Evolutionary conservation across 2,888 invertebrate species (phyloP).

Genomic region (Synanthedon vespiformis): DNA sequence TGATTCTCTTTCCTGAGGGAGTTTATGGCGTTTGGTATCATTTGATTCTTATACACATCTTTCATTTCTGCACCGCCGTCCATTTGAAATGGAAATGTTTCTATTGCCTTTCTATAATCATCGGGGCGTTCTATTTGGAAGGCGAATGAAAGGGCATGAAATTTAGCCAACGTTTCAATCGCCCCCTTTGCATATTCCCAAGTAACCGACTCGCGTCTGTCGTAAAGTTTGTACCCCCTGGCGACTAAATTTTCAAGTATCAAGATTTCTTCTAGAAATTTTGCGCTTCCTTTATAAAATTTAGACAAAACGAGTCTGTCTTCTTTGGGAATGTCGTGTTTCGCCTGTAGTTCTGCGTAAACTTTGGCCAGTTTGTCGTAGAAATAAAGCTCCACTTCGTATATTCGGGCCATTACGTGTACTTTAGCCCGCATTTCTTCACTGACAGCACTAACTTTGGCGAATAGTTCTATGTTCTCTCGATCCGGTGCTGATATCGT

Average conservation of each 20-base stretch:
- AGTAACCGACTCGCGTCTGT: constrained; percentile 6
- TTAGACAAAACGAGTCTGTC: constrained; percentile 25
- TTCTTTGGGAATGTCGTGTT: constrained; percentile 18
- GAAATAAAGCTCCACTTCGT: constrained; percentile 25
- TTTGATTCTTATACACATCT: background rate
- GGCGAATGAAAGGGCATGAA: constrained; percentile 8
- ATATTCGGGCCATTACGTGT: constrained; percentile 14
- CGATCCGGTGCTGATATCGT: constrained; percentile 14
- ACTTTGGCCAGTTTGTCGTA: constrained; percentile 25
- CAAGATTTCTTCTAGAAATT: constrained; percentile 5
- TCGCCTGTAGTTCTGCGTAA: constrained; percentile 24
- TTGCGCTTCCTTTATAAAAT: constrained; percentile 24
- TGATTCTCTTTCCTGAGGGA: background rate
- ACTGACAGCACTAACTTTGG: constrained; percentile 12
- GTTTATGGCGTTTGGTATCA: background rate
- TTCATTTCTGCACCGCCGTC: background rate
- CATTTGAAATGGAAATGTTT: background rate
- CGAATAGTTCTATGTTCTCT: constrained; percentile 12
- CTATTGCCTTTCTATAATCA: background rate
- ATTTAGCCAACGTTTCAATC: constrained; percentile 6
- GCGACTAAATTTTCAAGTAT: constrained; percentile 7
- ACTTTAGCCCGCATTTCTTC: constrained; percentile 12
- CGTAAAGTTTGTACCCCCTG: constrained; percentile 4
- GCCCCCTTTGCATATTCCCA: constrained; percentile 7
- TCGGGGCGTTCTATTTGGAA: constrained; percentile 4